A percentile compares a stretch with the other conserved stretches of the same genome.
These are phyloP conservation scores for Linepithema humile DNA, from an alignment of 1,140 invertebrate species.

Conservation along the genomic window DNA sequence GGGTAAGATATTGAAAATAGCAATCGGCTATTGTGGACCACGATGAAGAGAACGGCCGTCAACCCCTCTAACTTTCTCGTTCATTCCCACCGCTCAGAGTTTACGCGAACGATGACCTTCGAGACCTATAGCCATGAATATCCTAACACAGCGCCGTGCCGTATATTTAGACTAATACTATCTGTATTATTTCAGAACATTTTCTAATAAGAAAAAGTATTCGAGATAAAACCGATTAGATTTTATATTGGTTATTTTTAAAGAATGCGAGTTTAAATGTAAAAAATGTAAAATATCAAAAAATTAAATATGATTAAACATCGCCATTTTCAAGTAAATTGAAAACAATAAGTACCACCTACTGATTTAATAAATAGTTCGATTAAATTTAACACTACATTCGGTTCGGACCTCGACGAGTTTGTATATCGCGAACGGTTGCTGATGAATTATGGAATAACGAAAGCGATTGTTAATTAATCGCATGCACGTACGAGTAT, in stretches of 20 bases:
- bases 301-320: not conserved
- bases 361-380: not conserved
- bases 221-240: not conserved
- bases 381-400: constrained; percentile 2
- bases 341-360: not conserved
- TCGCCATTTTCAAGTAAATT: too few relatives aligned
- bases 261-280: not conserved
- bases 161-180: not conserved
- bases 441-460: constrained; percentile 38
- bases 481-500: constrained; percentile 24
- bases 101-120: constrained; percentile 23
- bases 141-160: too few relatives aligned
- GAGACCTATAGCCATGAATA: constrained; percentile 10
- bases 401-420: not conserved
- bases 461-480: constrained; percentile 45
- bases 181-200: not conserved
- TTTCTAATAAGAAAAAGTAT: not conserved
- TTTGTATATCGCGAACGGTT: not conserved
- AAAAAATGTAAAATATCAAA: not conserved
- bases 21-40: constrained; percentile 67
- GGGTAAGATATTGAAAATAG: constrained; percentile 73
- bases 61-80: constrained; percentile 4
- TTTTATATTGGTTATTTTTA: not conserved
- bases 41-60: constrained; percentile 40
- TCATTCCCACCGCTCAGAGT: constrained; percentile 31